Percentiles rank a stretch among this genome's conserved stretches.
These are phyloP conservation scores for Macrosiphum euphorbiae DNA, from an alignment of 2,888 invertebrate species.

Conservation along the genomic window DNA sequence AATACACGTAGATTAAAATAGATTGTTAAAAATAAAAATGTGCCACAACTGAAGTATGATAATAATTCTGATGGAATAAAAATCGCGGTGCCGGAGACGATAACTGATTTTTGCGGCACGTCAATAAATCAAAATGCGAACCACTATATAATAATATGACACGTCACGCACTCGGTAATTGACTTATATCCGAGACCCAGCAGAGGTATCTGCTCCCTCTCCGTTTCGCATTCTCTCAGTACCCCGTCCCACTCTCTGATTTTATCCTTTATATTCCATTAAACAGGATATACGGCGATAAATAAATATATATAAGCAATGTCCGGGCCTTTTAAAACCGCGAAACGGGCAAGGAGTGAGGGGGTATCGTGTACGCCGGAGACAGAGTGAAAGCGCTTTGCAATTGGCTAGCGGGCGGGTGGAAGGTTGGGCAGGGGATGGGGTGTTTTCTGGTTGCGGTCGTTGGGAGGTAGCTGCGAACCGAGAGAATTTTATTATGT, in stretches of 20 bases:
- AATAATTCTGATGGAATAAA: not conserved
- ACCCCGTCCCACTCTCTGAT: not conserved
- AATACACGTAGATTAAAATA: not conserved
- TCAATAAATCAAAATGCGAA: constrained; percentile 53
- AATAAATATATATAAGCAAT: constrained; percentile 34
- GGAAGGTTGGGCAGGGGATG: not conserved
- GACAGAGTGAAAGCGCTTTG: not conserved
- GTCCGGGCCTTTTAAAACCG: constrained; percentile 23
- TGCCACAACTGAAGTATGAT: not conserved
- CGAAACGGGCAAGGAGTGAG: not conserved
- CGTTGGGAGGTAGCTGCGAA: not conserved
- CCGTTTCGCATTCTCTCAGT: not conserved
- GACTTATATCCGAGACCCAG: constrained; percentile 50
- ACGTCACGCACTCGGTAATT: constrained; percentile 56
- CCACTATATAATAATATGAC: not conserved
- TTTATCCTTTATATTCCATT: constrained; percentile 15
- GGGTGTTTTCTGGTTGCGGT: not conserved
- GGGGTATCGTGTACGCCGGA: not conserved
- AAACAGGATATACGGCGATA: constrained; percentile 1
- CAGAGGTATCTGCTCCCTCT: not conserved
- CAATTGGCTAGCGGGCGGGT: no score
- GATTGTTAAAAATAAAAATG: not conserved
- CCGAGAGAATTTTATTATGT: constrained; percentile 27
- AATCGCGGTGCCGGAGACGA: not conserved
- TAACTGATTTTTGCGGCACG: constrained; percentile 22